A percentile compares a stretch with the other conserved stretches of the same genome.
These are phyloP conservation scores for Malurus splendens DNA, from an alignment of 2,797 vertebrate species.

Conservation along the genomic window DNA sequence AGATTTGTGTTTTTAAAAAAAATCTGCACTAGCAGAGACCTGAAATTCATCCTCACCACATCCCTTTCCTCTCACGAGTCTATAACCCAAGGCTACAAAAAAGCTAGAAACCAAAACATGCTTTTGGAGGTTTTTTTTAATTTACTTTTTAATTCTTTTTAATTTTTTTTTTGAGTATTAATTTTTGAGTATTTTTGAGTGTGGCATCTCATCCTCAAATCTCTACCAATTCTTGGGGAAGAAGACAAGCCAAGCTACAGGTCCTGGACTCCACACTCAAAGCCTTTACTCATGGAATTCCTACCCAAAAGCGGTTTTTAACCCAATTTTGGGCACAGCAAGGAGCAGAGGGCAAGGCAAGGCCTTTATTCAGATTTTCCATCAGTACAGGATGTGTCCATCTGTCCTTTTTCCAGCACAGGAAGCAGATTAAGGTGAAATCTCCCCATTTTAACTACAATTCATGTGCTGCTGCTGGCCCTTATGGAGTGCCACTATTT, in stretches of 20 bases:
- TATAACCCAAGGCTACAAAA: neutral
- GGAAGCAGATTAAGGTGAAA: neutral
- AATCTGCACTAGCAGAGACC: neutral
- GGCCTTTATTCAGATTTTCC: neutral
- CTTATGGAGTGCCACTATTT: neutral
- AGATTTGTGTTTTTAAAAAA: neutral
- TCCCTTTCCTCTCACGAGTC: neutral
- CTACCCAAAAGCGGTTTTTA: neutral
- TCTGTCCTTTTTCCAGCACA: neutral
- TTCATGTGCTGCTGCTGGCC: neutral
- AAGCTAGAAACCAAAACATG: neutral
- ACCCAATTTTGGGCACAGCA: neutral
- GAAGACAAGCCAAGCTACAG: neutral
- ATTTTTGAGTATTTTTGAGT: neutral
- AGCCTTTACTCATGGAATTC: neutral
- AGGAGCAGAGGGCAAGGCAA: neutral
- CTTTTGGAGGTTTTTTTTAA: neutral
- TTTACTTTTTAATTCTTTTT: neutral
- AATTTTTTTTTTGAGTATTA: no score
- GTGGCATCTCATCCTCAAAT: neutral
- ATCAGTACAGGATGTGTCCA: neutral
- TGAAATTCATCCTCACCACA: neutral
- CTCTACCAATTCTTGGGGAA: neutral
- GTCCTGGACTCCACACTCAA: neutral
- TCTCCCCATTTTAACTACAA: fast-evolving